These are phyloP conservation scores for Syngnathus acus DNA, from an alignment of 2,797 vertebrate genomes.

Conservation along the genomic window DNA sequence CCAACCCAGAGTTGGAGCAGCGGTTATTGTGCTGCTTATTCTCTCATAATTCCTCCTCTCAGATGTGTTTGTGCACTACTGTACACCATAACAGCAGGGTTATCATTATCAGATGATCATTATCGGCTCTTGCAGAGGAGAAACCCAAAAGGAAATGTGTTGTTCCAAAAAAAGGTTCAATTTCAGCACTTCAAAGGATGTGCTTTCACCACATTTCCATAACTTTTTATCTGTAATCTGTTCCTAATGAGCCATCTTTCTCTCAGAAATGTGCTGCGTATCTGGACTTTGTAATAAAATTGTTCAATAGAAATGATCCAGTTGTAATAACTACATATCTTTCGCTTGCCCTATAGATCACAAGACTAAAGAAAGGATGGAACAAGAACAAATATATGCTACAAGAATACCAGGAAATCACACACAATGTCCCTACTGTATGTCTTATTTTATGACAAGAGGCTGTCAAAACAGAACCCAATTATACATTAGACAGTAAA, in stretches of 20 bases:
- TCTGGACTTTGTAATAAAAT: not conserved
- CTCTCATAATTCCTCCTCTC: constrained; percentile 48
- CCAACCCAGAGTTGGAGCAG: constrained; percentile 36
- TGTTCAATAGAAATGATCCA: not conserved
- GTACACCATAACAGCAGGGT: constrained; percentile 51
- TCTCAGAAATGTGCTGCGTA: not conserved
- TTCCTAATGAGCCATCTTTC: constrained; percentile 55
- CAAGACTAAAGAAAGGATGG: not conserved
- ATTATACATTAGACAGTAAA: not conserved
- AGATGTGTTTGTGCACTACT: constrained; percentile 40
- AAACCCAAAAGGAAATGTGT: constrained; percentile 23
- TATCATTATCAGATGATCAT: constrained; percentile 66
- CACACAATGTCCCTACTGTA: not conserved
- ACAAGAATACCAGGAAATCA: not conserved
- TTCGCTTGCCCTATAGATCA: not conserved
- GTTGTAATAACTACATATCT: not conserved
- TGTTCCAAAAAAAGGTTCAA: constrained; percentile 49
- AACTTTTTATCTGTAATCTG: constrained; percentile 54
- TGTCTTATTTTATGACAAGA: not conserved
- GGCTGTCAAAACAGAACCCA: not conserved
- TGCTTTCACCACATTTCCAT: constrained; percentile 46
- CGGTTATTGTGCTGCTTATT: constrained; percentile 43
- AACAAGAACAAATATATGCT: not conserved
- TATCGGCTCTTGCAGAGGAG: constrained; percentile 43
- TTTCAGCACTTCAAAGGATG: constrained; percentile 59